A percentile compares a stretch with the other conserved stretches of the same genome.
Evolutionary conservation across 2,888 invertebrate genomes (phyloP).

Genomic region (Cosmia trapezina): DNA sequence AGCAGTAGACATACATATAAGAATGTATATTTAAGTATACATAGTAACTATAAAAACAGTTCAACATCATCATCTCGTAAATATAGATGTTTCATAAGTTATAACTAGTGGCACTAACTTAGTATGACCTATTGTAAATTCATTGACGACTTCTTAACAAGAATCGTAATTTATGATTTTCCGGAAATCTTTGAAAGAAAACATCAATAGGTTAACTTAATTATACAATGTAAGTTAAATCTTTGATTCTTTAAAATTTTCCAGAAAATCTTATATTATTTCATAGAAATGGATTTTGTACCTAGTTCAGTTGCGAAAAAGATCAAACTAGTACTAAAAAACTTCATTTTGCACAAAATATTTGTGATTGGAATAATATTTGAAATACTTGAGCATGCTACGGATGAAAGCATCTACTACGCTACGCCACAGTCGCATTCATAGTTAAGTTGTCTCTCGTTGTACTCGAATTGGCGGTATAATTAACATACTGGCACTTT

Average conservation of each 20-base stretch:
- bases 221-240: not conserved
- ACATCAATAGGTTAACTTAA: not conserved
- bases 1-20: not conserved
- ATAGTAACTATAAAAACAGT: slow-evolving; percentile 8
- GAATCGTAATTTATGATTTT: not conserved
- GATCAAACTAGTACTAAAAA: not conserved
- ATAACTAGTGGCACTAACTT: slow-evolving; percentile 7
- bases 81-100: not conserved
- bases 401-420: not conserved
- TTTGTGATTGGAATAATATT: too few species aligned
- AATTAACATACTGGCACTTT: not conserved
- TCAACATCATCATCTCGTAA: not conserved
- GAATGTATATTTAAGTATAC: slow-evolving; percentile 2
- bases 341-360: not conserved
- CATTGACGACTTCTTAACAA: not conserved
- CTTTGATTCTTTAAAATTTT: not conserved
- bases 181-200: not conserved
- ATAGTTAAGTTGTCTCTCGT: not conserved
- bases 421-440: not conserved
- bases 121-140: not conserved
- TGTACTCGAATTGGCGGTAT: too few species aligned
- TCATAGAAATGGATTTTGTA: not conserved
- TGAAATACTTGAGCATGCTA: too few species aligned
- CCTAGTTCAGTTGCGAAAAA: not conserved
- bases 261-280: not conserved